Evolutionary conservation across 2,888 invertebrate genomes (phyloP), one percentile per base, ranked within the genome.

Genomic region (Cristatella mucedo): DNA sequence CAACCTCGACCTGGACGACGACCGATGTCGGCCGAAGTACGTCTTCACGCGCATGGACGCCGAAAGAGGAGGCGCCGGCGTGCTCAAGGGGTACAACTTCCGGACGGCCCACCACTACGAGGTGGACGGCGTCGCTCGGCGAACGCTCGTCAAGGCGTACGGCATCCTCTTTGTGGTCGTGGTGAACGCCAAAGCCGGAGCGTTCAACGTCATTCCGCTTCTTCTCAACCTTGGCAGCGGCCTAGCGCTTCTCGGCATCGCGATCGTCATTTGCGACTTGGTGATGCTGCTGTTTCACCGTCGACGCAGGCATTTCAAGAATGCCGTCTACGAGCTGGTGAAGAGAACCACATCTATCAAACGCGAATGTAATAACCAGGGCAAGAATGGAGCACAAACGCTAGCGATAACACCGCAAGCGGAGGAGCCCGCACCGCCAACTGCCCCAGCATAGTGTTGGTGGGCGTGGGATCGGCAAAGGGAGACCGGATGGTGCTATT

Each of bases 281-380:
- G 50, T 69, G 9, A 63, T 69, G 2, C 50, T 69, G 15, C 63
- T 68, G 46, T 44, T 64, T 11, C 51, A 66, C 30, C 67, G 68
- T 44, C 54, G 58, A 13, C 52, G 54, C 21, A 19, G 47, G 4
- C 51, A 57, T 38, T 68, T 64, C 51, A 48, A 53, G 41, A 56
- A 65, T 3, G 61, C 65, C 46, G 66, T 67, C 42, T 65, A 53
- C 48, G 53, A 54, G 78, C 77, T 64, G 78, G 77, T 55, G 78
- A 80, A 54, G 80, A 57, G n/a, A n/a, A n/a, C n/a, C n/a, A n/a
- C n/a, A n/a, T n/a, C n/a, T n/a, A n/a, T n/a, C n/a, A n/a, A n/a
- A n/a, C n/a, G n/a, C n/a, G n/a, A n/a, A n/a, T n/a, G n/a, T n/a
- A n/a, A n/a, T n/a, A n/a, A n/a, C n/a, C n/a, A n/a, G n/a, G n/a